These are phyloP conservation scores for Enteromius trimaculatus DNA, from an alignment of 2,797 vertebrate species.

Conservation along the genomic window DNA sequence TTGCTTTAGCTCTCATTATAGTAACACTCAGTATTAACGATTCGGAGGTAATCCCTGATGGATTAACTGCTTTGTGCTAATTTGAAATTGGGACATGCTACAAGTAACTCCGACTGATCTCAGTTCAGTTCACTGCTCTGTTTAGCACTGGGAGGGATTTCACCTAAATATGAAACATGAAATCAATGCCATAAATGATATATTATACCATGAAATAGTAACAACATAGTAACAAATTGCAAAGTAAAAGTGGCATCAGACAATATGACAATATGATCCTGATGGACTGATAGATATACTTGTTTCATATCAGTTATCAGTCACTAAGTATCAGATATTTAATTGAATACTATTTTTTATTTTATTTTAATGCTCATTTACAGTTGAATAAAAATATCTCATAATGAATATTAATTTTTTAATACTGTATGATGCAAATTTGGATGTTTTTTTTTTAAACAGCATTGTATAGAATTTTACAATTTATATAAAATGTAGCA, in stretches of 20 bases:
- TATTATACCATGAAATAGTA: background rate
- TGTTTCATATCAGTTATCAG: background rate
- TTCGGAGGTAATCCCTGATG: conserved; percentile 46
- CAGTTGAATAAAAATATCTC: background rate
- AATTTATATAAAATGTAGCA: background rate
- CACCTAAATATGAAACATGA: conserved; percentile 24
- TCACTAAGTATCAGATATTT: background rate
- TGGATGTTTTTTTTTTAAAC: background rate
- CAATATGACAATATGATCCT: no score
- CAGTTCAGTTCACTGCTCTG: background rate
- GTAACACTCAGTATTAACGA: conserved; percentile 46
- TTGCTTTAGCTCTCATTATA: conserved; percentile 36
- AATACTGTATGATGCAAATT: no score
- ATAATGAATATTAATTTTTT: background rate
- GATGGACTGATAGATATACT: background rate
- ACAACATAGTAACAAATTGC: background rate
- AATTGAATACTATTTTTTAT: background rate
- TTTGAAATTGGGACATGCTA: conserved; percentile 51
- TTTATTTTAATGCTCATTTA: background rate
- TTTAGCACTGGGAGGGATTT: conserved; percentile 2
- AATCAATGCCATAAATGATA: background rate
- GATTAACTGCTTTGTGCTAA: conserved; percentile 37
- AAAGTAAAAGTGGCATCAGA: background rate
- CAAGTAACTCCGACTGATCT: conserved; percentile 43
- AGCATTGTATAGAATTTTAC: background rate